Base-by-base conservation (phyloP, 2,888 invertebrate genomes). In the Metellina segmentata region DNA sequence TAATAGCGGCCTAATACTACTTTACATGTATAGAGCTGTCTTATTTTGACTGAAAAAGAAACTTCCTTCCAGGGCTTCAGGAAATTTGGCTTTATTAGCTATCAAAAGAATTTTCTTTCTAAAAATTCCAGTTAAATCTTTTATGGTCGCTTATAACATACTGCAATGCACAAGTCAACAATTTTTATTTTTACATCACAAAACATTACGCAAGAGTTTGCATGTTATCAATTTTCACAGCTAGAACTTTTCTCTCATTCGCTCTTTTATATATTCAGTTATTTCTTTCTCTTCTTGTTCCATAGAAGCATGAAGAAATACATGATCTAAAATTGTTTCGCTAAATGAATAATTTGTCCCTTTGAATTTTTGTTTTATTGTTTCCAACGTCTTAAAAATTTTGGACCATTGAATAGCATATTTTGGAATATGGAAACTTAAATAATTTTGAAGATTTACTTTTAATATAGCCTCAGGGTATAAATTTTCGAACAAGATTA, bases 351-450 rank as follows among this genome's bases (percentile, higher is more conserved):
- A 93, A 52, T 93, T 89, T 1, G 20, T 9, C 9, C 97, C 96
- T 85, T 96, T 95, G n/a, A 96, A 95, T 13, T 95, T 94, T 2
- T 94, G 94, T 88, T 96, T 96, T 86, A 96, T 96, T 0, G 95
- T 94, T 94, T 97, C 97, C 96, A 97, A 96, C 6, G 96, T 95
- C 2, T 96, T 96, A 94, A 97, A 97, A 94, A 97, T 96, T 81
- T 95, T 94, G 0, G 97, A 96, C 97, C 97, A 97, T 71, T 96
- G 95, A 92, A 96, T 95, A 74, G 95, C 95, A 51, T 95, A 96
- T 51, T 96, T 95, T 94, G 96, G 95, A 93, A 97, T 95, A 94
- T 97, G 96, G 94, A 96, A 97, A 72, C 97, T 96, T 61, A 97
- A 94, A 89, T 97, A 95, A 48, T 96, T 96, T 95, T 97, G 96